Evolutionary conservation across 2,888 invertebrate genomes (phyloP).

Genomic region (Acanthopleura granulata): DNA sequence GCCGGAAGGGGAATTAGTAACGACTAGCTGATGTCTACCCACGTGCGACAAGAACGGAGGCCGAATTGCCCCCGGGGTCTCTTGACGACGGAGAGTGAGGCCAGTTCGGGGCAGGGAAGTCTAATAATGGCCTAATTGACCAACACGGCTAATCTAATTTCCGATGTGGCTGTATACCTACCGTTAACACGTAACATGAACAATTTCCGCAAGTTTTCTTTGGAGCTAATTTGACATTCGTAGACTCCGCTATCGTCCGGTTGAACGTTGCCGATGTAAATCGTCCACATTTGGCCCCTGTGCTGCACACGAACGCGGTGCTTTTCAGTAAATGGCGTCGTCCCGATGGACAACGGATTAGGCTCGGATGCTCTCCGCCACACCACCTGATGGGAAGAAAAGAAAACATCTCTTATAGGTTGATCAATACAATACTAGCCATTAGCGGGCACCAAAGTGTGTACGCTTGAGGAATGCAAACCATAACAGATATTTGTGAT

Average conservation of each 20-base stretch:
- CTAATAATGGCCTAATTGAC: not conserved
- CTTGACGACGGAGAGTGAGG: no score
- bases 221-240: constrained; percentile 17
- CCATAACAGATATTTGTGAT: no score
- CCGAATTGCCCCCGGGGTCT: no score
- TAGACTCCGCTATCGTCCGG: not conserved
- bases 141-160: not conserved
- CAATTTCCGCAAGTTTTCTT: not conserved
- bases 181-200: constrained; percentile 14
- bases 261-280: not conserved
- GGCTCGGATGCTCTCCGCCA: not conserved
- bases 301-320: not conserved
- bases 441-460: no score
- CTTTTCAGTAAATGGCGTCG: not conserved
- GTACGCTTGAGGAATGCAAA: no score
- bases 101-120: no score
- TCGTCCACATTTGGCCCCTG: constrained; percentile 7
- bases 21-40: no score
- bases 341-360: constrained; percentile 2
- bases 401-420: no score
- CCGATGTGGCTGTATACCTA: not conserved
- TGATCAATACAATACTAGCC: no score
- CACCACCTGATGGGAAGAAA: constrained; percentile 7
- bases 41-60: no score
- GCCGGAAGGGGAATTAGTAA: no score